A percentile compares a stretch with the other conserved stretches of the same genome.
Evolutionary conservation across 1,140 invertebrate species (phyloP).

Genomic region (Neuroterus valhalla): DNA sequence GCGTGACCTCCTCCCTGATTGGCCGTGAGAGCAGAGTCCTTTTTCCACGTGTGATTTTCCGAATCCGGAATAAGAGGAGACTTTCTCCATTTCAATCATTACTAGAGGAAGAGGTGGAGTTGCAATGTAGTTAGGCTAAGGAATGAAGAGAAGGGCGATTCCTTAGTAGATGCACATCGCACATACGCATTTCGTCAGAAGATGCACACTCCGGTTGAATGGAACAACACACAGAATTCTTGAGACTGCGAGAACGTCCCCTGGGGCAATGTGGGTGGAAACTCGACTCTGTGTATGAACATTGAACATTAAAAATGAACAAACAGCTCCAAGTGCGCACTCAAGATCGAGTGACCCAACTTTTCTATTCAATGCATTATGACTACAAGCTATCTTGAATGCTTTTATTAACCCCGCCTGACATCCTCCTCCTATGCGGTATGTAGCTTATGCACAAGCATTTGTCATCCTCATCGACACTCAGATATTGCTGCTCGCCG

Average conservation of each 20-base stretch:
- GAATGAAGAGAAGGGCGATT: conserved; percentile 5
- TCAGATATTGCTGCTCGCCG: background rate
- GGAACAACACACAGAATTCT: conserved; percentile 54
- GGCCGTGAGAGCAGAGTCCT: conserved; percentile 41
- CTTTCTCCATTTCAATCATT: conserved; percentile 42
- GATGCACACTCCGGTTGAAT: conserved; percentile 41
- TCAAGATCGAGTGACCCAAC: background rate
- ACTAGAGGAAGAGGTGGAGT: background rate
- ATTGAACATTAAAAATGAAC: no score
- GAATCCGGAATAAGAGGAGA: conserved; percentile 30
- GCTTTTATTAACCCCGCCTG: conserved; percentile 49
- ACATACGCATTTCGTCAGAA: background rate
- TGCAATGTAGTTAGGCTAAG: background rate
- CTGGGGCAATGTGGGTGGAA: conserved; percentile 43
- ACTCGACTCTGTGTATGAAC: conserved; percentile 20
- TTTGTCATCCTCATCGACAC: conserved; percentile 7
- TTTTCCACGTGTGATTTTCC: conserved; percentile 53
- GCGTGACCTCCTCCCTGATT: conserved; percentile 35
- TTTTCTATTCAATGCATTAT: background rate
- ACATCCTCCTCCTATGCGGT: conserved; percentile 23
- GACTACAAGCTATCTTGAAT: conserved; percentile 23
- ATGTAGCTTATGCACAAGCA: background rate
- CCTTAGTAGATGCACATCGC: background rate
- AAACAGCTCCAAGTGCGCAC: conserved; percentile 33
- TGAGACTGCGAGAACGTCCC: conserved; percentile 54